Evolutionary conservation across 2,113 vertebrate species (phyloP).

Genomic region (Aspidoscelis tigris): DNA sequence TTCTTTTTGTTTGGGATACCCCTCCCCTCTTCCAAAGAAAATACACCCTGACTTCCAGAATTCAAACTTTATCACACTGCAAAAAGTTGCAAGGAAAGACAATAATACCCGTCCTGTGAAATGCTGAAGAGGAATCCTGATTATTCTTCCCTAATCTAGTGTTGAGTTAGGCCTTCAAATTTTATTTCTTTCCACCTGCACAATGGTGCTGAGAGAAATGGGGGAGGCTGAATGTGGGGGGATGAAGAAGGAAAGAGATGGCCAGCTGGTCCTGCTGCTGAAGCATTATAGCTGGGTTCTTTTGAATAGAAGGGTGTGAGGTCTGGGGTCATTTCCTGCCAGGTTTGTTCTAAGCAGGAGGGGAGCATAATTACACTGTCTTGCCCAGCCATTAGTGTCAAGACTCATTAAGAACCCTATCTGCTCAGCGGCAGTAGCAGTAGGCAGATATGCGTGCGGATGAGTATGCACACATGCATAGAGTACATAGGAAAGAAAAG

Average conservation of each 20-base stretch:
- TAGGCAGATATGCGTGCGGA: neutral
- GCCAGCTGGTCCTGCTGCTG: slow-evolving; percentile 76
- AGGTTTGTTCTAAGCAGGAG: slow-evolving; percentile 66
- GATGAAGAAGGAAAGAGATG: neutral
- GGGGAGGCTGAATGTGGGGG: slow-evolving; percentile 50
- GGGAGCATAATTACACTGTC: slow-evolving; percentile 72
- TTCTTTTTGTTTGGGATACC: neutral
- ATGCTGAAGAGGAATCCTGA: slow-evolving; percentile 44
- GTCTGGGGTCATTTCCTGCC: slow-evolving; percentile 78
- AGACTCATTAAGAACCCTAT: slow-evolving; percentile 81
- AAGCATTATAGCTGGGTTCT: slow-evolving; percentile 72
- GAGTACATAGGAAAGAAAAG: slow-evolving; percentile 64
- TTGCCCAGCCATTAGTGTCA: slow-evolving; percentile 81
- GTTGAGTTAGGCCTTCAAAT: slow-evolving; percentile 66
- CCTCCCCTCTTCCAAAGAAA: neutral
- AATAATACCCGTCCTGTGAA: slow-evolving; percentile 37
- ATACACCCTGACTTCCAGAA: neutral
- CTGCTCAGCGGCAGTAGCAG: slow-evolving; percentile 68
- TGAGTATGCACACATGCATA: slow-evolving; percentile 28
- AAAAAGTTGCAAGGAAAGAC: neutral
- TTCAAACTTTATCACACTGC: too few relatives aligned
- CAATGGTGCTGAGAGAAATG: slow-evolving; percentile 58
- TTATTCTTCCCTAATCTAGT: slow-evolving; percentile 47
- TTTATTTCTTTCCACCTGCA: slow-evolving; percentile 74
- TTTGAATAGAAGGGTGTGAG: slow-evolving; percentile 71